Conservation (phyloP, 1,140 invertebrate genomes). For the Drosophila tropicalis region DNA sequence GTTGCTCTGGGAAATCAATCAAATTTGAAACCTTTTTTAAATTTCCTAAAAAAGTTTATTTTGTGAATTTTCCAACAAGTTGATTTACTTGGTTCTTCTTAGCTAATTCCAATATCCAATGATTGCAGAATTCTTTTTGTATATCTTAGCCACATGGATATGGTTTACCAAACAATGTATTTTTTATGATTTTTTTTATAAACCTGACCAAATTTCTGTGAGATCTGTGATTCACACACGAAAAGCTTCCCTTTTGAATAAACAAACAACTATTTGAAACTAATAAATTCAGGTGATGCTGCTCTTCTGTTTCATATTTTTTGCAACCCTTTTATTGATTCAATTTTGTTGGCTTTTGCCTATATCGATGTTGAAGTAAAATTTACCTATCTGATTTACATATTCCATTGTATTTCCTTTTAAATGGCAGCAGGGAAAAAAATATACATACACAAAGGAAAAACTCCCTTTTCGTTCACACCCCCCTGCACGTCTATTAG, state of each 20-base stretch:
- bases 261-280: neutral
- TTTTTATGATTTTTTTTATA: too few species aligned
- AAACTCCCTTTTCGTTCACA: neutral
- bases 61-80: too few species aligned
- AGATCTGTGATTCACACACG: too few species aligned
- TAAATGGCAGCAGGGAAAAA: neutral
- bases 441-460: neutral
- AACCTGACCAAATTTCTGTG: too few species aligned
- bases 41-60: too few species aligned
- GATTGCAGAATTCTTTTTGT: too few species aligned
- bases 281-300: neutral
- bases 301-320: neutral
- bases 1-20: too few species aligned
- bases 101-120: too few species aligned
- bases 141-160: too few species aligned
- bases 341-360: neutral
- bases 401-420: slow-evolving; percentile 19
- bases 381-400: neutral
- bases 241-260: neutral
- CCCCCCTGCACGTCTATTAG: slow-evolving; percentile 25
- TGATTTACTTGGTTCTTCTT: too few species aligned
- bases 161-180: too few species aligned
- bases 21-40: too few species aligned
- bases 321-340: neutral
- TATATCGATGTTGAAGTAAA: neutral